Conservation (phyloP, 2,113 vertebrate genomes). For the Strix aluco region DNA sequence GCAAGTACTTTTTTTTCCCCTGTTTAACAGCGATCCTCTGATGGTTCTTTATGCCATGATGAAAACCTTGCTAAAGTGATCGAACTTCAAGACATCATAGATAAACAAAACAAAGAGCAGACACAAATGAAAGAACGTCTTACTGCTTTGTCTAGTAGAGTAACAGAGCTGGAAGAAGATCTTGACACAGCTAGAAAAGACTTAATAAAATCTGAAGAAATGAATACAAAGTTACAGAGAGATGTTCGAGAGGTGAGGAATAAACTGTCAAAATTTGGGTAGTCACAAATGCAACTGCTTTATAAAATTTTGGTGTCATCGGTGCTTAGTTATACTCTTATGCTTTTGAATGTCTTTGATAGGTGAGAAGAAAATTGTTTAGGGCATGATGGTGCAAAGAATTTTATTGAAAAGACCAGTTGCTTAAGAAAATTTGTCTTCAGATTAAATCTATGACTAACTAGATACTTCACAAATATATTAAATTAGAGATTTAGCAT, state of each 20-base stretch:
- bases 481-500: not conserved
- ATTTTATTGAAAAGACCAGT: not conserved
- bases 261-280: not conserved
- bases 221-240: constrained; percentile 90
- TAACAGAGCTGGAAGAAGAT: constrained; percentile 93
- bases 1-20: not conserved
- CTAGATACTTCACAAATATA: not conserved
- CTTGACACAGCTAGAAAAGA: constrained; percentile 95
- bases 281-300: not conserved
- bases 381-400: not conserved
- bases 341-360: not conserved
- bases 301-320: not conserved
- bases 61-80: constrained; percentile 85
- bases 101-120: constrained; percentile 88
- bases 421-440: not conserved
- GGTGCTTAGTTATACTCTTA: not conserved
- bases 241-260: constrained; percentile 90
- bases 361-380: not conserved
- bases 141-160: constrained; percentile 82
- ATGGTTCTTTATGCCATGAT: constrained; percentile 85
- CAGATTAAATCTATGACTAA: not conserved
- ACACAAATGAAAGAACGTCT: constrained; percentile 95
- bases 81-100: constrained; percentile 92
- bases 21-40: constrained; percentile 83
- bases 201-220: constrained; percentile 93